A percentile compares a stretch with the other conserved stretches of the same genome.
phyloP scores from a whole-genome alignment of 2,113 vertebrate species.

The Perca flavescens region DNA sequence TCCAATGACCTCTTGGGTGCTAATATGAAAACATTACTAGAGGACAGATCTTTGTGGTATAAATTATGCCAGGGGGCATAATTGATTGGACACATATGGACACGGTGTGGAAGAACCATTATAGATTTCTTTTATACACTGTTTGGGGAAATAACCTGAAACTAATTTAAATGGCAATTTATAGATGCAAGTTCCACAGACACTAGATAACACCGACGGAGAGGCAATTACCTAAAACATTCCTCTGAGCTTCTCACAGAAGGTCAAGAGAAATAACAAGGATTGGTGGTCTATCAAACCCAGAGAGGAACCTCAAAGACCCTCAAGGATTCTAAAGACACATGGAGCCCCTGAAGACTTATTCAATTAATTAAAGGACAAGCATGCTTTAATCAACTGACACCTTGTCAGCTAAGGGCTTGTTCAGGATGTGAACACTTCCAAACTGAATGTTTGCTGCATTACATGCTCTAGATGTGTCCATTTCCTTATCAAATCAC shows the following conservation, averaged over 20 bases:
- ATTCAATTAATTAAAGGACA: conserved; percentile 53
- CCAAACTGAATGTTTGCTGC: conserved; percentile 24
- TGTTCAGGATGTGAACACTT: conserved; percentile 9
- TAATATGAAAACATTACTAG: conserved; percentile 56
- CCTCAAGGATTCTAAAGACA: conserved; percentile 40
- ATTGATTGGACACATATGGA: conserved; percentile 69
- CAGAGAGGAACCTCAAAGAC: conserved; percentile 42
- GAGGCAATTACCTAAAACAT: conserved; percentile 44
- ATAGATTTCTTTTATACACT: conserved; percentile 31
- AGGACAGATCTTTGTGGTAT: conserved; percentile 50
- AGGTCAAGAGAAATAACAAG: conserved; percentile 54
- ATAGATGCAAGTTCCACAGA: conserved; percentile 40
- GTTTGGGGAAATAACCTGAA: conserved; percentile 51
- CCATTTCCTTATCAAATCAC: conserved; percentile 43
- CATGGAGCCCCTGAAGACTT: conserved; percentile 7
- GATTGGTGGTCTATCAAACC: conserved; percentile 30
- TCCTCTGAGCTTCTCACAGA: conserved; percentile 38
- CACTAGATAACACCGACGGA: conserved; percentile 33
- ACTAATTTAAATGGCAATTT: conserved; percentile 52
- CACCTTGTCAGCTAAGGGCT: conserved; percentile 23
- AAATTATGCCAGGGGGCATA: conserved; percentile 49
- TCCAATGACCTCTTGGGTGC: conserved; percentile 19
- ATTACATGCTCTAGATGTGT: conserved; percentile 28
- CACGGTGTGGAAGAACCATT: conserved; percentile 27
- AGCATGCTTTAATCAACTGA: conserved; percentile 39